These are phyloP conservation scores for Bungarus multicinctus DNA, from an alignment of 2,113 vertebrate genomes.

Conservation along the genomic window DNA sequence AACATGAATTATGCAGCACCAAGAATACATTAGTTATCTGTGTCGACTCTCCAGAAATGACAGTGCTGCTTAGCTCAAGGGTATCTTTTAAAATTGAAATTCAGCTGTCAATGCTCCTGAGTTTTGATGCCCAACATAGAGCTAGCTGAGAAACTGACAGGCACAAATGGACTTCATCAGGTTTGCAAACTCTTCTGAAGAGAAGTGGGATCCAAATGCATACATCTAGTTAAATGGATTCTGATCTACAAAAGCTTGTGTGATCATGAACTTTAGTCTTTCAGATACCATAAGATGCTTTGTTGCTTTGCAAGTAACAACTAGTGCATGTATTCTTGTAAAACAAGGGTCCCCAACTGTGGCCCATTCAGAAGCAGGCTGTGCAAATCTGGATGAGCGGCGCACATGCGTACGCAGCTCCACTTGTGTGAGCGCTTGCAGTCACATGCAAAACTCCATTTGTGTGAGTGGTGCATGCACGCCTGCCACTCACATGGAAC, in stretches of 20 bases:
- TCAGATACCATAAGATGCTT: neutral
- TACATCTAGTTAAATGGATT: neutral
- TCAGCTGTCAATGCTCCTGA: neutral
- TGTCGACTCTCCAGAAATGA: neutral
- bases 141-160: neutral
- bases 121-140: accelerated
- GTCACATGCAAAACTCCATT: neutral
- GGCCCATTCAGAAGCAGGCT: neutral
- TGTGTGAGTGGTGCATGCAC: neutral
- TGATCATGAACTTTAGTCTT: neutral
- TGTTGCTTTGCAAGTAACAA: neutral
- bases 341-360: neutral
- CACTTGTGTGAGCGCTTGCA: neutral
- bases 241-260: neutral
- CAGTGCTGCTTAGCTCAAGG: neutral
- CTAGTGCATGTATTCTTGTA: neutral
- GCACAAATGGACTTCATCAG: neutral
- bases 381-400: neutral
- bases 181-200: neutral
- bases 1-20: constrained; percentile 33
- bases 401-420: neutral
- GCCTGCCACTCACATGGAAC: neutral
- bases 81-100: accelerated
- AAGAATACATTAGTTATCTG: neutral
- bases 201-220: neutral